Conservation (phyloP, 2,888 invertebrate genomes). For the Gibbula magus region DNA sequence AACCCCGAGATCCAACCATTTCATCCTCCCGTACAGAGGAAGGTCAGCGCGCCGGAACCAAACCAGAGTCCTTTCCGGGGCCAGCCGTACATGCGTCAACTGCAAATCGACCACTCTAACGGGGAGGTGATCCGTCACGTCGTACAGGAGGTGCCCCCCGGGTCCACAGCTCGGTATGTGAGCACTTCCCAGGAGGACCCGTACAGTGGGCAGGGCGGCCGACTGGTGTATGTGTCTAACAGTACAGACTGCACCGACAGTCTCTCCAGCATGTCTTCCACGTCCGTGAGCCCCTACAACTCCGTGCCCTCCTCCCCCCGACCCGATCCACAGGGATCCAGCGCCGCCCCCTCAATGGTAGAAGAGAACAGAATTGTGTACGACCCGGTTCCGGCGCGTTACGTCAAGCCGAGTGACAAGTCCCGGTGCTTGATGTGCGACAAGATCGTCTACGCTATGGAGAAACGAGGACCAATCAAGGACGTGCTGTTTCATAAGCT, state of each 20-base stretch:
- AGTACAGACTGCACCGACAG: background rate
- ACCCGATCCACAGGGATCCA: background rate
- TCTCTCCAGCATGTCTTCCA: background rate
- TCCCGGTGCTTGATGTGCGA: slow-evolving; percentile 55
- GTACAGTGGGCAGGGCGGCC: background rate
- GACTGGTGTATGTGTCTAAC: background rate
- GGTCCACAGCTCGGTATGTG: background rate
- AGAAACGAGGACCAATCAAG: slow-evolving; percentile 57
- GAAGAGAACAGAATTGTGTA: background rate
- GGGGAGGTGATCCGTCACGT: background rate
- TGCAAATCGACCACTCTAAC: background rate
- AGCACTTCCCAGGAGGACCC: background rate
- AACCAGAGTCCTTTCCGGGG: background rate
- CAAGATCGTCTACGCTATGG: slow-evolving; percentile 64
- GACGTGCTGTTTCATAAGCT: slow-evolving; percentile 60
- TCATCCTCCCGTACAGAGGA: background rate
- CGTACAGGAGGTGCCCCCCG: background rate
- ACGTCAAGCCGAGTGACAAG: slow-evolving; percentile 10
- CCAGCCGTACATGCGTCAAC: background rate
- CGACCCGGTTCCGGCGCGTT: slow-evolving; percentile 21
- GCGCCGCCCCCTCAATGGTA: background rate
- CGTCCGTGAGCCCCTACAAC: background rate
- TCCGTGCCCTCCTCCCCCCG: slow-evolving; percentile 19
- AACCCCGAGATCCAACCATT: background rate
- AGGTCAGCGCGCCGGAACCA: background rate